Evolutionary conservation across 2,113 vertebrate species (phyloP).

Genomic region (Oncorhynchus kisutch): DNA sequence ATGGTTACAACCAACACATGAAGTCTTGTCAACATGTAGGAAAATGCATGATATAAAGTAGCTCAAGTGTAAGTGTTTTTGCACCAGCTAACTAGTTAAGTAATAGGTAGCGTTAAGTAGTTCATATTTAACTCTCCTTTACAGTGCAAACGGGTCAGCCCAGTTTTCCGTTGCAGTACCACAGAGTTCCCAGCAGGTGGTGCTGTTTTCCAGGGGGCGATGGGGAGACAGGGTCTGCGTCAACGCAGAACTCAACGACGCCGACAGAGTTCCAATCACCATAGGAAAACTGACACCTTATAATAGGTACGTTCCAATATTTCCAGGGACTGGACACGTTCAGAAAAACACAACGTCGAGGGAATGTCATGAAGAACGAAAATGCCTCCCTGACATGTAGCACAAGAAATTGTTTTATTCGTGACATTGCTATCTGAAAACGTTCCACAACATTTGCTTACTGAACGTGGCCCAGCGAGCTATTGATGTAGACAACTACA

Average conservation of each 20-base stretch:
- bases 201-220: constrained; percentile 71
- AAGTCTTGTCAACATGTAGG: not conserved
- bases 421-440: not conserved
- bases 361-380: not conserved
- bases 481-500: too few relatives aligned
- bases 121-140: not conserved
- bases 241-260: constrained; percentile 65
- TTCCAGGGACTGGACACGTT: not conserved
- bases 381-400: not conserved
- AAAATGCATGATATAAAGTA: not conserved
- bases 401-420: not conserved
- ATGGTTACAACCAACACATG: too few relatives aligned
- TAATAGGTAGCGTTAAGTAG: not conserved
- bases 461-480: too few relatives aligned
- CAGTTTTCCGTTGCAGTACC: constrained; percentile 59
- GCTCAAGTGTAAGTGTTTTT: not conserved
- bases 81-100: not conserved
- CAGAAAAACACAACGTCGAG: not conserved
- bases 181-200: constrained; percentile 62
- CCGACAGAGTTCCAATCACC: constrained; percentile 54
- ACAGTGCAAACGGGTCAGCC: constrained; percentile 44
- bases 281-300: constrained; percentile 73
- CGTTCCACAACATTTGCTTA: not conserved
- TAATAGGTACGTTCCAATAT: constrained; percentile 59
- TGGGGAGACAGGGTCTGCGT: constrained; percentile 67